Base-by-base conservation (phyloP, 2,113 vertebrate genomes). In the Acrocephalus kingi region DNA sequence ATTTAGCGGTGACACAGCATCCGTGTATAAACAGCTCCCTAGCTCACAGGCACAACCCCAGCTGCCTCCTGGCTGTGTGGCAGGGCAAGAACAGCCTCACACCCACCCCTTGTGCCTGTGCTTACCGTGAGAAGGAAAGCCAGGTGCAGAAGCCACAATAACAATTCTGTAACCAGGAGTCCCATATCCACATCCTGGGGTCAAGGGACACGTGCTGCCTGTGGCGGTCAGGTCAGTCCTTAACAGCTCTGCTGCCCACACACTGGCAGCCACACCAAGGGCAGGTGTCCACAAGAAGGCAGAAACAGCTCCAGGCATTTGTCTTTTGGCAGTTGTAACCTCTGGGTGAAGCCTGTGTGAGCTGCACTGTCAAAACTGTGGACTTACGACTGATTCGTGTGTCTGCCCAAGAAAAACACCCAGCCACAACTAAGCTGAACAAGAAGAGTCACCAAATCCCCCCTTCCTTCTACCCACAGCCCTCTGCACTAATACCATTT, bases 1-100 rank as follows among this genome's bases (percentile, higher is more conserved):
- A 51, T 59, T 35, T n/a, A 52, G 51, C 0, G 0, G 24, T 48
- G 87, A 74, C 68, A 73, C 0, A 0, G 35, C 5, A 4, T 22
- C 52, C 4, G 3, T 33, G 28, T 73, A 64, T 31, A 16, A 81
- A 69, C 28, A 73, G 10, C 13, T 80, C 85, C 52, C 31, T 4
- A 2, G 25, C 37, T 58, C 31, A 8, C 46, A 35, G 33, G 19
- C 2, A 4, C 56, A 87, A 16, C 15, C 25, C 17, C 35, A 49
- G 45, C 19, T 49, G 49, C 63, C 49, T 73, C 58, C 33, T 13
- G 30, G 16, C 72, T 63, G 6, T 2, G 13, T 25, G 45, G 14
- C 45, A 64, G 37, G 46, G 41, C 49, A 69, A 54, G 49, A 66
- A 2, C 0, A 0, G 7, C 27, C 45, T 68, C 58, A 88, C 16